Percentiles rank a stretch among this genome's conserved stretches.
phyloP scores from a whole-genome alignment of 1,140 invertebrate genomes.

The Thaumetopoea pityocampa region DNA sequence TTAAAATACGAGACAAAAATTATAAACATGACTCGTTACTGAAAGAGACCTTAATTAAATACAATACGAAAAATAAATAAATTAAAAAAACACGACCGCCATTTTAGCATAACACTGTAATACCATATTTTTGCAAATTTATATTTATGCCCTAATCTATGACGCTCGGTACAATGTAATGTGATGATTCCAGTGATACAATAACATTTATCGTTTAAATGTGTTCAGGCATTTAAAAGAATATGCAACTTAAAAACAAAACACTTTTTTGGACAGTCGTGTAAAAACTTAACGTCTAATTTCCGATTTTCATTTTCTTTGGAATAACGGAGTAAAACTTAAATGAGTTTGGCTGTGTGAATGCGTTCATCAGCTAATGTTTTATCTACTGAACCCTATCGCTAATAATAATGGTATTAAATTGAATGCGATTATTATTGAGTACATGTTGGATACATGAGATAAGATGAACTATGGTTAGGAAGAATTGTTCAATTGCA shows the following conservation, averaged over 20 bases:
- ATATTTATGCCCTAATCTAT: too few species aligned
- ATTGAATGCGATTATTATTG: conserved; percentile 38
- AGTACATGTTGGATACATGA: conserved; percentile 29
- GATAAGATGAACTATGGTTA: conserved; percentile 15
- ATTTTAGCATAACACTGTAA: background rate
- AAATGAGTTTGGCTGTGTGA: conserved; percentile 51
- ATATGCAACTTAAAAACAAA: conserved; percentile 15
- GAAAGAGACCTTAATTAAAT: conserved; percentile 7
- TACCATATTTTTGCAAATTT: too few species aligned
- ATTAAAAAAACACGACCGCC: background rate
- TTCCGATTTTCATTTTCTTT: conserved; percentile 54
- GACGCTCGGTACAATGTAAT: too few species aligned
- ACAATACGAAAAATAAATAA: conserved; percentile 1
- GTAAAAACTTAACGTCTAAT: conserved; percentile 42
- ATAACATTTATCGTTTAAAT: too few species aligned
- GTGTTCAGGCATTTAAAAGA: too few species aligned
- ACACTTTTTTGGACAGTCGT: conserved; percentile 28
- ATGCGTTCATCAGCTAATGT: conserved; percentile 31
- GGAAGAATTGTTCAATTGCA: conserved; percentile 6
- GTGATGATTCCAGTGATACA: too few species aligned
- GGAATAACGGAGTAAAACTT: conserved; percentile 52
- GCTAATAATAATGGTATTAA: conserved; percentile 33
- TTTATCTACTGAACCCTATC: conserved; percentile 33
- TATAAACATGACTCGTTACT: too few species aligned
- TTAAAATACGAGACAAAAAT: too few species aligned